Evolutionary conservation across 2,888 invertebrate species (phyloP).

Genomic region (Xanthia togata): DNA sequence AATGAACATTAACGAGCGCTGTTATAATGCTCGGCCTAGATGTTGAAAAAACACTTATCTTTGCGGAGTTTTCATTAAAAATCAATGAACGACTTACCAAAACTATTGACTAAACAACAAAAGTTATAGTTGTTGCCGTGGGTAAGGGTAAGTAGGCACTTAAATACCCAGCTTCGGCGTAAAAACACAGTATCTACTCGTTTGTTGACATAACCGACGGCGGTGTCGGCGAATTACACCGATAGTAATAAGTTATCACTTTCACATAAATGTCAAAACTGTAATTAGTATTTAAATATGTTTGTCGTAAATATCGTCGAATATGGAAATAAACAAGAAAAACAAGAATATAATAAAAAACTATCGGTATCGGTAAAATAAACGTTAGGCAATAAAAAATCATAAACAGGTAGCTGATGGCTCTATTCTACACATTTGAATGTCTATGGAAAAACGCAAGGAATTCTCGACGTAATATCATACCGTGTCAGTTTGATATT

Average conservation of each 20-base stretch:
- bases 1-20: not conserved
- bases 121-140: not conserved
- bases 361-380: constrained; percentile 11
- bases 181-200: not conserved
- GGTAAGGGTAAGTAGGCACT: not conserved
- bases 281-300: constrained; percentile 24
- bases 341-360: constrained; percentile 10
- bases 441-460: constrained; percentile 45
- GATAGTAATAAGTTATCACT: constrained; percentile 16
- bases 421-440: constrained; percentile 32
- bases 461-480: constrained; percentile 51
- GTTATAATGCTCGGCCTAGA: no score
- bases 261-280: constrained; percentile 36
- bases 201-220: not conserved
- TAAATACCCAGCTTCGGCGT: not conserved
- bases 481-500: constrained; percentile 52
- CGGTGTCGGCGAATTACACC: constrained; percentile 10
- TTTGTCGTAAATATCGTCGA: not conserved
- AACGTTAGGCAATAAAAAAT: constrained; percentile 7
- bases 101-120: not conserved
- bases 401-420: constrained; percentile 50
- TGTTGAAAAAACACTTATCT: no score
- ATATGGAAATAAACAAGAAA: constrained; percentile 45
- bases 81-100: not conserved
- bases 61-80: not conserved